phyloP scores from a whole-genome alignment of 2,888 invertebrate species.

The Smittia sp. region DNA sequence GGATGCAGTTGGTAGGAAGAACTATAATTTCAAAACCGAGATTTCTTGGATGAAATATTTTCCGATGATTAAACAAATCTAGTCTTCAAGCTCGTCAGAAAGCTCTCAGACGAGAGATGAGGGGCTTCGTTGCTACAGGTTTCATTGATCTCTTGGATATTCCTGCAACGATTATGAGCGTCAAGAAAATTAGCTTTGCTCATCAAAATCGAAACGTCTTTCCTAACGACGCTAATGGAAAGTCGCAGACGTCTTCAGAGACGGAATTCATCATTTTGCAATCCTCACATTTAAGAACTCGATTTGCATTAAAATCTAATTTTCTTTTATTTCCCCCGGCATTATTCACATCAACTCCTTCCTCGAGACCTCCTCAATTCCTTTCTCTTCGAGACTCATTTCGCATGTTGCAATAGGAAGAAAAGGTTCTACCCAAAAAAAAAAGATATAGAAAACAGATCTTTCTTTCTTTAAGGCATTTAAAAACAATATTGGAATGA shows the following conservation, averaged over 20 bases:
- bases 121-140: background rate
- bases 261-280: constrained; percentile 30
- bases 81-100: too few relatives aligned
- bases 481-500: constrained; percentile 36
- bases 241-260: background rate
- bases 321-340: constrained; percentile 2
- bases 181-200: constrained; percentile 13
- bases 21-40: too few relatives aligned
- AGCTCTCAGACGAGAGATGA: background rate
- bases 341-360: constrained; percentile 37
- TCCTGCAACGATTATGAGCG: background rate
- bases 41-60: too few relatives aligned
- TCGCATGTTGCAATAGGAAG: background rate
- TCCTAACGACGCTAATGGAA: background rate
- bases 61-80: too few relatives aligned
- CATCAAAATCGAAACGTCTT: background rate
- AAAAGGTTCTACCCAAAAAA: background rate
- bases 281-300: background rate
- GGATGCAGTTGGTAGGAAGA: too few relatives aligned
- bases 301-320: constrained; percentile 40
- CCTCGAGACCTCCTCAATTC: constrained; percentile 2
- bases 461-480: constrained; percentile 20
- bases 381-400: background rate
- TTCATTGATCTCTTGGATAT: background rate
- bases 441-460: constrained; percentile 6